Evolutionary conservation across 2,797 vertebrate genomes (phyloP), one percentile per base, ranked within the genome.

Genomic region (Scyliorhinus canicula): DNA sequence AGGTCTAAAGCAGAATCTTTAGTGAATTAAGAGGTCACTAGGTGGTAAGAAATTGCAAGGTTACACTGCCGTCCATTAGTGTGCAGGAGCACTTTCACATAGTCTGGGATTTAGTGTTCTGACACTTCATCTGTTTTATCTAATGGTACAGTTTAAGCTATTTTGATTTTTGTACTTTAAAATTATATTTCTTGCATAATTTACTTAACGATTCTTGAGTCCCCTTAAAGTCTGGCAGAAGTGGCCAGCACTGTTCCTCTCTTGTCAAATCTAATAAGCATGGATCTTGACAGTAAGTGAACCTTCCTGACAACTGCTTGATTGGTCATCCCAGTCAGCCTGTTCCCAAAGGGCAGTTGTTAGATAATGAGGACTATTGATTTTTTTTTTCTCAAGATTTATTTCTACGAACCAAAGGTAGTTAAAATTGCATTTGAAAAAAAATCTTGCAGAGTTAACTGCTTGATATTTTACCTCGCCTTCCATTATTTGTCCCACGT

Each of bases 281-380:
- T 88, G 31, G 50, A 57, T 88, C 52, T 55, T 88, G 85, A 65
- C 24, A 26, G 57, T 44, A 65, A 91, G 88, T 90, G 88, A n/a
- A 26, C 60, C 57, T 91, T 57, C 8, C n/a, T 91, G 88, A 65
- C 88, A 91, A 91, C 19, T 63, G 86, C 5, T 40, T 90, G 88
- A 65, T 91, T 91, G 88, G 88, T 63, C 88, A 91, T 44, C n/a
- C 88, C 60, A 91, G 88, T 26, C n/a, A 44, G n/a, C 26, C 5
- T 91, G 57, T 44, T 91, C 60, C 88, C n/a, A 65, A 91, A 91
- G 88, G 88, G 16, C 88, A 65, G n/a, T 60, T 65, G 57, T 63
- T 44, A n/a, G 88, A 44, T 63, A 91, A 91, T 63, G 88, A 65
- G 60, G 40, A n/a, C 21, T 11, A 91, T 91, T 44, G 88, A 91